Percentiles rank a stretch among this genome's conserved stretches.
These are phyloP conservation scores for Oxyura jamaicensis DNA, from an alignment of 2,113 vertebrate species.

Conservation along the genomic window DNA sequence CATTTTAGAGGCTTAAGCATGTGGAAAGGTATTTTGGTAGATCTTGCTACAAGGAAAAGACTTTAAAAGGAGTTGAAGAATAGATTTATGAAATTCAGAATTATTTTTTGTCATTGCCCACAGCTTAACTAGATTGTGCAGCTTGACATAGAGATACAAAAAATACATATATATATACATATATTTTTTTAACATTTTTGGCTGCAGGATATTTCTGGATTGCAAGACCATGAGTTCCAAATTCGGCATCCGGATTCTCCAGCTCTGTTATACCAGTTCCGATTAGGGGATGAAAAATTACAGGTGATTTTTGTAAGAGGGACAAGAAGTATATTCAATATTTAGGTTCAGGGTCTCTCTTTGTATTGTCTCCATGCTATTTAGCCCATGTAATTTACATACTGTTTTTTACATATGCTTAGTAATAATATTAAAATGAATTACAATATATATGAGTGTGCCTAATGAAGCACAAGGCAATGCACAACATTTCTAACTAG, in stretches of 20 bases:
- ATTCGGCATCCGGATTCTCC: slow-evolving; percentile 92
- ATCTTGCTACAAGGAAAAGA: background rate
- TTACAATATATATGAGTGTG: background rate
- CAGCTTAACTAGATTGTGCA: background rate
- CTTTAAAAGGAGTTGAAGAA: background rate
- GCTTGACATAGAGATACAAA: background rate
- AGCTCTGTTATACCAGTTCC: slow-evolving; percentile 91
- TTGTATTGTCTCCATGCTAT: background rate
- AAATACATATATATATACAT: background rate
- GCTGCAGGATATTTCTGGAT: slow-evolving; percentile 89
- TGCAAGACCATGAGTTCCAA: slow-evolving; percentile 96
- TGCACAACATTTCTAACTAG: background rate
- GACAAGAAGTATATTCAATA: background rate
- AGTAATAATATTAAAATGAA: background rate
- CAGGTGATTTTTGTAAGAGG: slow-evolving; percentile 78
- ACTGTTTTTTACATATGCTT: background rate
- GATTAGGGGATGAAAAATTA: slow-evolving; percentile 95
- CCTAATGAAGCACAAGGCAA: background rate
- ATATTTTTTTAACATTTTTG: background rate
- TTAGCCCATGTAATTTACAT: background rate
- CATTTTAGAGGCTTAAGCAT: background rate
- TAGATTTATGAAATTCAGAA: background rate
- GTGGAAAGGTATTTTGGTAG: background rate
- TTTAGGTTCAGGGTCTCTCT: background rate
- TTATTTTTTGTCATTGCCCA: background rate